Conservation (phyloP, 1,140 invertebrate genomes). For the Delia radicum region DNA sequence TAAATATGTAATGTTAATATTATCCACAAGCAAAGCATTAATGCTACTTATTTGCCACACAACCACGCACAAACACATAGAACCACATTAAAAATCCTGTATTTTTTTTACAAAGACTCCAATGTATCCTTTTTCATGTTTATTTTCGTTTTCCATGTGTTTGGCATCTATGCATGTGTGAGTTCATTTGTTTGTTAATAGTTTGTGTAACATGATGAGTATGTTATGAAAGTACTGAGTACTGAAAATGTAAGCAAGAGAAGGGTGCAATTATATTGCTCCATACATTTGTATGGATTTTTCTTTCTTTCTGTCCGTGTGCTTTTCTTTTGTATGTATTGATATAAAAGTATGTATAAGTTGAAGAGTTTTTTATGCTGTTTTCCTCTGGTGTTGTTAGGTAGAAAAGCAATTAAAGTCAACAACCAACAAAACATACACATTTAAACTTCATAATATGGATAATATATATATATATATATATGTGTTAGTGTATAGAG, state of each 20-base stretch:
- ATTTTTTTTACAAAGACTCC: background rate
- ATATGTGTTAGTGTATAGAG: too few species aligned
- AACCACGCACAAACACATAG: background rate
- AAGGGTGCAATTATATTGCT: background rate
- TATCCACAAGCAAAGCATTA: constrained; percentile 9
- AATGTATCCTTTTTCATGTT: background rate
- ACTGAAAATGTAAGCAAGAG: background rate
- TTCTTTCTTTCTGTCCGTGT: background rate
- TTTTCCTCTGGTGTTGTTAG: background rate
- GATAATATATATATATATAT: too few species aligned
- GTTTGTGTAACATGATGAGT: background rate
- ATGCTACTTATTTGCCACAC: background rate
- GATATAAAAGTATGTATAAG: background rate
- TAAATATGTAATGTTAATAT: background rate
- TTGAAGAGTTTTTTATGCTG: background rate
- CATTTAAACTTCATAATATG: background rate
- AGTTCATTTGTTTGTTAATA: background rate
- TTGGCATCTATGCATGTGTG: too few species aligned
- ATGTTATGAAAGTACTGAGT: background rate
- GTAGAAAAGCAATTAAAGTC: background rate
- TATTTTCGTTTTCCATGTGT: background rate
- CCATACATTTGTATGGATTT: background rate
- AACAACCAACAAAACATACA: background rate
- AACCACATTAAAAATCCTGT: background rate
- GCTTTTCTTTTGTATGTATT: background rate